phyloP scores from a whole-genome alignment of 2,888 invertebrate species.

The Heteromurus nitidus region DNA sequence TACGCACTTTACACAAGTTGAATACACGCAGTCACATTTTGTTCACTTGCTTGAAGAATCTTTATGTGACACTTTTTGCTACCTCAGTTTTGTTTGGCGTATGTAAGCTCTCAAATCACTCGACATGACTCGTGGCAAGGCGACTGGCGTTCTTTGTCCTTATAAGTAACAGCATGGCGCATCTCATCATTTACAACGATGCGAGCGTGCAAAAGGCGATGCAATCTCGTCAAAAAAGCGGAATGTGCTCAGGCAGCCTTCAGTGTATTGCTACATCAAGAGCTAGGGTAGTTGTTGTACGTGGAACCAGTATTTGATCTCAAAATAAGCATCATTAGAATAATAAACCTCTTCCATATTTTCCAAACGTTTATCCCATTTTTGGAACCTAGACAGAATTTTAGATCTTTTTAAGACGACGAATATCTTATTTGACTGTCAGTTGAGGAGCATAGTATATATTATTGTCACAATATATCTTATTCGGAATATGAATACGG shows the following conservation, averaged over 20 bases:
- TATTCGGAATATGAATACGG: background rate
- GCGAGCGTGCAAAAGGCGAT: too few species aligned
- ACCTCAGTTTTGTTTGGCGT: background rate
- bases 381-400: slow-evolving; percentile 22
- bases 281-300: too few species aligned
- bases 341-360: slow-evolving; percentile 30
- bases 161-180: slow-evolving; percentile 31
- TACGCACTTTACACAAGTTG: too few species aligned
- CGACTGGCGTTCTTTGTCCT: slow-evolving; percentile 5
- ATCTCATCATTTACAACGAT: slow-evolving; percentile 5
- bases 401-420: background rate
- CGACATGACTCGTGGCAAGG: slow-evolving; percentile 42
- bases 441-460: too few species aligned
- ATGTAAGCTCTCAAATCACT: slow-evolving; percentile 20
- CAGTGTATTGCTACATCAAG: too few species aligned
- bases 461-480: background rate
- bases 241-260: too few species aligned
- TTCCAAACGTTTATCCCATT: slow-evolving; percentile 43
- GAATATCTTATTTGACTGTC: slow-evolving; percentile 34
- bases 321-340: slow-evolving; percentile 28
- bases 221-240: too few species aligned
- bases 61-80: background rate
- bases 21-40: too few species aligned
- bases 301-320: too few species aligned
- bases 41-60: background rate